A percentile compares a stretch with the other conserved stretches of the same genome.
Evolutionary conservation across 1,140 invertebrate species (phyloP).

Genomic region (Branchinecta lynchi): DNA sequence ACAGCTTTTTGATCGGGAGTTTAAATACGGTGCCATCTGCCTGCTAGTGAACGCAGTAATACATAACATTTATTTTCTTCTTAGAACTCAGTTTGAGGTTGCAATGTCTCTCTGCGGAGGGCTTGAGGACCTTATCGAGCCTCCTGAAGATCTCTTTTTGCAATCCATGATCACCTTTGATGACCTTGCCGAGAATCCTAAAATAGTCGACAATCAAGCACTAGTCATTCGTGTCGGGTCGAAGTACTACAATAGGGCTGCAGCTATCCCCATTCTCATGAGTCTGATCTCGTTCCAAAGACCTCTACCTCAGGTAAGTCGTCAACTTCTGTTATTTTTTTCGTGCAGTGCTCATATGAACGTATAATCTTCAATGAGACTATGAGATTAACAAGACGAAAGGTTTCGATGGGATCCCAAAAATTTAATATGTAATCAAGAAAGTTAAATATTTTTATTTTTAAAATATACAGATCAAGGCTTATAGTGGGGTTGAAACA

Average conservation of each 20-base stretch:
- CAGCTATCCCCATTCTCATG: conserved; percentile 70
- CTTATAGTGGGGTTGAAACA: too few relatives aligned
- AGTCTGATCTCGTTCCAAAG: conserved; percentile 66
- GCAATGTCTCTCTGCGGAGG: conserved; percentile 67
- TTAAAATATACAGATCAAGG: too few relatives aligned
- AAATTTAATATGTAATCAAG: too few relatives aligned
- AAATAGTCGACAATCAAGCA: conserved; percentile 60
- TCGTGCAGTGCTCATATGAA: too few relatives aligned
- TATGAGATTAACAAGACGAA: too few relatives aligned
- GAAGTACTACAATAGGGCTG: conserved; percentile 75
- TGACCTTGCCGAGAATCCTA: conserved; percentile 63
- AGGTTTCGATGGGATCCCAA: too few relatives aligned
- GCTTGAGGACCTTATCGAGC: conserved; percentile 40
- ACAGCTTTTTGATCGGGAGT: too few relatives aligned
- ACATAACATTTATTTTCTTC: too few relatives aligned
- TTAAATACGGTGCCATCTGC: too few relatives aligned
- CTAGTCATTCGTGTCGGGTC: conserved; percentile 72
- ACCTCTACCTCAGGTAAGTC: conserved; percentile 43
- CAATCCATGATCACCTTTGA: conserved; percentile 60
- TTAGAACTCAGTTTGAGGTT: not conserved
- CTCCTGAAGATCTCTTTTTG: conserved; percentile 48
- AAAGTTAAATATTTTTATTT: too few relatives aligned
- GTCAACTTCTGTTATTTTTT: not conserved
- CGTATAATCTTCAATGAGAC: too few relatives aligned
- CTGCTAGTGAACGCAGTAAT: too few relatives aligned